A percentile compares a stretch with the other conserved stretches of the same genome.
These are phyloP conservation scores for Cyprinodon tularosa DNA, from an alignment of 2,113 vertebrate species.

Conservation along the genomic window DNA sequence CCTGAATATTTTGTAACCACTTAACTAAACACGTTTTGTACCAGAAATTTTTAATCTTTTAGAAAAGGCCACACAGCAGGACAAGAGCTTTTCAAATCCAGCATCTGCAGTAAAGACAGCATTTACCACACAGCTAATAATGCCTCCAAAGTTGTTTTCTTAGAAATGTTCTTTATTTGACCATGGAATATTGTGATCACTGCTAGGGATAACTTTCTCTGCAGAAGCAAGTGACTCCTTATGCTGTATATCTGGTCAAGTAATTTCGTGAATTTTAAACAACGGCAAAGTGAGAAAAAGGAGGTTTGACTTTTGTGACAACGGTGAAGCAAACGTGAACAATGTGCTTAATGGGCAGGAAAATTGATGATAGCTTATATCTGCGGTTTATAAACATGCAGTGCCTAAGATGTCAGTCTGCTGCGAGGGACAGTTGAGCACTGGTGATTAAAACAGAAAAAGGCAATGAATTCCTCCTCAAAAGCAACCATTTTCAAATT, in stretches of 20 bases:
- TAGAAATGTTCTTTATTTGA: slow-evolving; percentile 13
- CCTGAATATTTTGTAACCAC: background rate
- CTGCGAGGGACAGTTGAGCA: slow-evolving; percentile 47
- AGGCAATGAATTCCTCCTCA: slow-evolving; percentile 38
- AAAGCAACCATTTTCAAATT: slow-evolving; percentile 38
- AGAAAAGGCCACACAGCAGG: slow-evolving; percentile 60
- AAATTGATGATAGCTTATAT: slow-evolving; percentile 66
- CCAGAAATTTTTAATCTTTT: slow-evolving; percentile 52
- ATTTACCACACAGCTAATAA: slow-evolving; percentile 29
- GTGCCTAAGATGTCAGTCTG: slow-evolving; percentile 62
- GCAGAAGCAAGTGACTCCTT: background rate
- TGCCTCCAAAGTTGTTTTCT: background rate
- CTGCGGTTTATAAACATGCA: slow-evolving; percentile 57
- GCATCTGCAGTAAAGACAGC: slow-evolving; percentile 42
- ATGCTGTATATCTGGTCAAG: slow-evolving; percentile 27
- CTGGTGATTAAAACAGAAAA: slow-evolving; percentile 54
- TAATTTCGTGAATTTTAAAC: slow-evolving; percentile 24
- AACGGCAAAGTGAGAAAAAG: slow-evolving; percentile 24
- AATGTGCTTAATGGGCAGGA: slow-evolving; percentile 63
- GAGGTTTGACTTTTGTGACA: slow-evolving; percentile 60
- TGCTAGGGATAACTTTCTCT: background rate
- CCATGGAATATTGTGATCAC: background rate
- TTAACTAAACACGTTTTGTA: slow-evolving; percentile 61
- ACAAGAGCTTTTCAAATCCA: slow-evolving; percentile 51
- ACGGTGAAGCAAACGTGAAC: slow-evolving; percentile 51